Base-by-base conservation (phyloP, 2,888 invertebrate species). In the Tipula lateralis region DNA sequence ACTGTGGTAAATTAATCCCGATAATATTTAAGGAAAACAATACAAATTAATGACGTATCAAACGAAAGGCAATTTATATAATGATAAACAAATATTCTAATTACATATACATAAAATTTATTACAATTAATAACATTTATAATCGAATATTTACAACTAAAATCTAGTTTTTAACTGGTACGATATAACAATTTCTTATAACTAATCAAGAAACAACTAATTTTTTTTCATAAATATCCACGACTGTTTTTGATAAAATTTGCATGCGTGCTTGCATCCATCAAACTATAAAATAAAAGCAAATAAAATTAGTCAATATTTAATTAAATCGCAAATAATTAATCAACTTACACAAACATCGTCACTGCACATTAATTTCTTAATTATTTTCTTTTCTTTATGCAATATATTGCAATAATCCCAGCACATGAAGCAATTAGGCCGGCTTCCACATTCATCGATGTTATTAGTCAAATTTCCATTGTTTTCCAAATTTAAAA, bases 401-500 rank as follows among this genome's bases (percentile, higher is more conserved):
- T 29, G 36, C 24, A 85, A 66, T 19, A 85, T 84, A 29, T 24
- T 24, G 36, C 85, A 85, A 80, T 84, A 85, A 85, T 85, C 85
- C 85, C 85, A 85, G 29, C 85, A 85, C 85, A 85, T 85, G 16
- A 81, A 81, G 29, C 85, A 85, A 84, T 85, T 81, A 19, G 85
- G 82, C 50, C 36, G 82, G n/a, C 16, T 9, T 13, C 29, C 13
- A 29, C 84, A 84, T 2, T 30, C 80, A 50, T 83, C 81, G 24
- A 24, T 66, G 1, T 9, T 24, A 7, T 19, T 66, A 9, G 24
- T 24, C 7, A 66, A 66, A 66, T 7, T 66, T 19, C 4, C 9
- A 66, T 66, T 9, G 3, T 24, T 66, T 24, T 9, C 66, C 9
- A 19, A 66, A 24, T 66, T 12, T 7, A 66, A 0, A 66, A 66